Evolutionary conservation across 1,140 invertebrate genomes (phyloP).

Genomic region (Myzus persicae): DNA sequence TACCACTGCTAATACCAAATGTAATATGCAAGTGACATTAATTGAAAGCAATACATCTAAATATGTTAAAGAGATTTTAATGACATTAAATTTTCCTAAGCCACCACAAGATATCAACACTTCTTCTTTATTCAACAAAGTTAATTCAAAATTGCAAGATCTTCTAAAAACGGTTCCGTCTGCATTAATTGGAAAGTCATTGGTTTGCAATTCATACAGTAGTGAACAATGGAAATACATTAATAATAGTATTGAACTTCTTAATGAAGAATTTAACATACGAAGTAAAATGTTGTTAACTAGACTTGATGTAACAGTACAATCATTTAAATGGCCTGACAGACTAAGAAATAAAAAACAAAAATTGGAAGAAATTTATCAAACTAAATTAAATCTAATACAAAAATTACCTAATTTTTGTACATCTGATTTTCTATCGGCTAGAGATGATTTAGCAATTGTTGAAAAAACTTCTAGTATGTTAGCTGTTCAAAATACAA

Average conservation of each 20-base stretch:
- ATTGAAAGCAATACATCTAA: conserved; percentile 79
- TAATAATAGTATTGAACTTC: conserved; percentile 73
- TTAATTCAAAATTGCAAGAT: conserved; percentile 71
- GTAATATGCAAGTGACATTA: conserved; percentile 44
- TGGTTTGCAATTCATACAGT: conserved; percentile 78
- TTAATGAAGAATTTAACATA: conserved; percentile 83
- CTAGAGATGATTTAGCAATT: conserved; percentile 80
- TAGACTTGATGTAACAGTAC: conserved; percentile 90
- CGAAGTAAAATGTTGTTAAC: conserved; percentile 88
- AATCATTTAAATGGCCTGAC: conserved; percentile 94
- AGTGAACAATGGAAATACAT: conserved; percentile 85
- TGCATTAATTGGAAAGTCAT: conserved; percentile 75
- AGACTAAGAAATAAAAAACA: conserved; percentile 77
- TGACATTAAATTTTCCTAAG: conserved; percentile 81
- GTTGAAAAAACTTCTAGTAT: conserved; percentile 89
- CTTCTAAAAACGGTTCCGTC: conserved; percentile 71
- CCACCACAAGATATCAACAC: conserved; percentile 83
- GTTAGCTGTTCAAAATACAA: conserved; percentile 79
- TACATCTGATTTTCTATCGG: conserved; percentile 79
- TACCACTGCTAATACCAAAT: conserved; percentile 68
- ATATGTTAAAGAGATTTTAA: conserved; percentile 78
- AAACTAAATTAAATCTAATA: conserved; percentile 73
- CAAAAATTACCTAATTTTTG: conserved; percentile 71
- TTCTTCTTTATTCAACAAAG: conserved; percentile 79
- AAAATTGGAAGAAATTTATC: conserved; percentile 75